A percentile compares a stretch with the other conserved stretches of the same genome.
Evolutionary conservation across 2,113 vertebrate genomes (phyloP).

Genomic region (Fulmarus glacialis): DNA sequence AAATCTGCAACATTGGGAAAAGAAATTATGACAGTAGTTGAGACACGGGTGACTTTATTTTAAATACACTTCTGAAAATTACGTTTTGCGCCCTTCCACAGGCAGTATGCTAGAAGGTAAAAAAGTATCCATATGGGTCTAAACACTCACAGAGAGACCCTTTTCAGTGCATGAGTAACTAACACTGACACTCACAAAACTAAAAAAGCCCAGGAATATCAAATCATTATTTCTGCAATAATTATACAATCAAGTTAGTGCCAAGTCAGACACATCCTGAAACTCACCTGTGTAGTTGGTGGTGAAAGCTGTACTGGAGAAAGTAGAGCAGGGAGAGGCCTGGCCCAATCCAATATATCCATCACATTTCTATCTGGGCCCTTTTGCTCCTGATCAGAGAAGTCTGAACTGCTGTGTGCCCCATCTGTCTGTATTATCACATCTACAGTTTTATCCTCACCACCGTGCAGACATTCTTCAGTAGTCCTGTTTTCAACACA

Average conservation of each 20-base stretch:
- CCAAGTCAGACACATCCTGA: not conserved
- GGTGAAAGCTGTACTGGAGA: slow-evolving; percentile 83
- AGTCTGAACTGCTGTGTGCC: not conserved
- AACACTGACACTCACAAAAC: not conserved
- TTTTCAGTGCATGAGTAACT: not conserved
- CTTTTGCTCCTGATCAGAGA: not conserved
- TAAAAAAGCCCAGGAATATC: not conserved
- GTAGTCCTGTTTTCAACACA: not conserved
- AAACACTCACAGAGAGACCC: not conserved
- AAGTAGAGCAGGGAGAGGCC: slow-evolving; percentile 81
- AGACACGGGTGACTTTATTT: not conserved
- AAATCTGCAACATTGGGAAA: not conserved
- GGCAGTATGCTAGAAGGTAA: not conserved
- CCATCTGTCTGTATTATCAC: not conserved
- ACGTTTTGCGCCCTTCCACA: not conserved
- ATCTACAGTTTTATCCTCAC: not conserved
- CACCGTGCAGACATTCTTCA: not conserved
- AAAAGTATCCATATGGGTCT: not conserved
- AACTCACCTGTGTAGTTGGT: slow-evolving; percentile 61
- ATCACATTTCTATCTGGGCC: slow-evolving; percentile 51
- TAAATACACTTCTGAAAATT: not conserved
- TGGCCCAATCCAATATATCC: slow-evolving; percentile 79
- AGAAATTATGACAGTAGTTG: not conserved
- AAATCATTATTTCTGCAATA: not conserved
- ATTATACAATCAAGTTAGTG: not conserved